phyloP scores from a whole-genome alignment of 2,797 vertebrate species.

The Enteromius fasciolatus region DNA sequence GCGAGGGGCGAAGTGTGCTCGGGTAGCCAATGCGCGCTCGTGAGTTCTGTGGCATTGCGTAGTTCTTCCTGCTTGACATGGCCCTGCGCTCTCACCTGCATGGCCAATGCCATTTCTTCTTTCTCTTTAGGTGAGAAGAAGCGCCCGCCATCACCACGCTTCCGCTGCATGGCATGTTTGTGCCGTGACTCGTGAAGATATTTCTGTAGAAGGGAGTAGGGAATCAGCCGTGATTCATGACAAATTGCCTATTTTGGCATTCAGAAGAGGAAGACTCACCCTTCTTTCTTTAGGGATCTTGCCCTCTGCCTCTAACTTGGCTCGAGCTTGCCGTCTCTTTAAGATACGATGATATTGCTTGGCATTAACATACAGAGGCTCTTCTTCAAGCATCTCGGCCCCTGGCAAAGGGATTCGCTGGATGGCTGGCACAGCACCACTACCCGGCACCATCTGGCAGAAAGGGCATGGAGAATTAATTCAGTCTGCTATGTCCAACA shows the following conservation, averaged over 20 bases:
- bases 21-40: slow-evolving; percentile 52
- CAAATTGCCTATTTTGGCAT: not conserved
- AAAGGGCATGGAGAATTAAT: slow-evolving; percentile 22
- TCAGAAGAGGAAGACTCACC: slow-evolving; percentile 73
- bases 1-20: slow-evolving; percentile 48
- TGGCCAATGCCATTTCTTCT: slow-evolving; percentile 78
- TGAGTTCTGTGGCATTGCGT: slow-evolving; percentile 36
- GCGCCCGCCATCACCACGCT: slow-evolving; percentile 92
- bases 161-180: slow-evolving; percentile 95
- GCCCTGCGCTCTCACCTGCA: slow-evolving; percentile 71
- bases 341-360: slow-evolving; percentile 88
- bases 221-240: not conserved
- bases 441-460: slow-evolving; percentile 93
- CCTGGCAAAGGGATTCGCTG: slow-evolving; percentile 93
- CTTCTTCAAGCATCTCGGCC: slow-evolving; percentile 97
- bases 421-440: slow-evolving; percentile 89
- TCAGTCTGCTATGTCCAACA: not conserved
- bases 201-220: slow-evolving; percentile 79
- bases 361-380: slow-evolving; percentile 89
- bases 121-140: slow-evolving; percentile 98
- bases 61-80: slow-evolving; percentile 60
- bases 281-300: slow-evolving; percentile 97
- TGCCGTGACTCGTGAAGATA: slow-evolving; percentile 96
- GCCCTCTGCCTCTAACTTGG: slow-evolving; percentile 96
- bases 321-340: slow-evolving; percentile 92